These are phyloP conservation scores for Cherax destructor DNA, from an alignment of 1,140 invertebrate species.

Conservation along the genomic window DNA sequence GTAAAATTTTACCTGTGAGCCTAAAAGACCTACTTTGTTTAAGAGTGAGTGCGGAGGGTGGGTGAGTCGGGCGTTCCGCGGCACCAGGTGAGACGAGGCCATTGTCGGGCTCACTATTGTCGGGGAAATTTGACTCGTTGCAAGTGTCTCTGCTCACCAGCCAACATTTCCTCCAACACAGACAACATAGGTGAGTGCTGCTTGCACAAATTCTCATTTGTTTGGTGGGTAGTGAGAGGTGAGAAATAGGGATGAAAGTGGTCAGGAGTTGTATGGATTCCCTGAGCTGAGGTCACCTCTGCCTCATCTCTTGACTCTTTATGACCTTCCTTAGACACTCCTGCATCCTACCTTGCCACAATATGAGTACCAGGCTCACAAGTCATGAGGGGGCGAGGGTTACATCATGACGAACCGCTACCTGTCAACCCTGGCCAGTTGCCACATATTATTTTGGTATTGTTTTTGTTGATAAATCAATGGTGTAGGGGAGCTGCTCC, in stretches of 20 bases:
- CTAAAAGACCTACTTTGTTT: slow-evolving; percentile 37
- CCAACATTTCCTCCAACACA: slow-evolving; percentile 57
- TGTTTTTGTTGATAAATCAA: too few species aligned
- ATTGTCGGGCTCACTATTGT: slow-evolving; percentile 5
- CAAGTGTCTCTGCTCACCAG: slow-evolving; percentile 4
- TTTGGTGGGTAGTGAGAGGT: too few species aligned
- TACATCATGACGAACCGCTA: too few species aligned
- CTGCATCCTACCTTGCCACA: too few species aligned
- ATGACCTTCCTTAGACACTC: too few species aligned
- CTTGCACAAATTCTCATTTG: background rate
- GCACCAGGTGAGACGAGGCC: slow-evolving; percentile 44
- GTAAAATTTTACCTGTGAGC: too few species aligned
- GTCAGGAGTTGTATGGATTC: slow-evolving; percentile 11
- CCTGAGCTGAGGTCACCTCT: background rate
- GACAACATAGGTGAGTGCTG: slow-evolving; percentile 47
- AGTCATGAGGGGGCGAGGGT: too few species aligned
- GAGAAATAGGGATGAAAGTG: too few species aligned
- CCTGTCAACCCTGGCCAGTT: too few species aligned
- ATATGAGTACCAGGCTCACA: too few species aligned
- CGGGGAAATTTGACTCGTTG: slow-evolving; percentile 14
- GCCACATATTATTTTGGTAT: too few species aligned
- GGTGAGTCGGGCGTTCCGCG: slow-evolving; percentile 29
- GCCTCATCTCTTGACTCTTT: background rate
- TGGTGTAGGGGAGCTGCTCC: too few species aligned
- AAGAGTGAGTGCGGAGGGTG: slow-evolving; percentile 21